phyloP scores from a whole-genome alignment of 2,113 vertebrate genomes.

The Choloepus hoffmanni region DNA sequence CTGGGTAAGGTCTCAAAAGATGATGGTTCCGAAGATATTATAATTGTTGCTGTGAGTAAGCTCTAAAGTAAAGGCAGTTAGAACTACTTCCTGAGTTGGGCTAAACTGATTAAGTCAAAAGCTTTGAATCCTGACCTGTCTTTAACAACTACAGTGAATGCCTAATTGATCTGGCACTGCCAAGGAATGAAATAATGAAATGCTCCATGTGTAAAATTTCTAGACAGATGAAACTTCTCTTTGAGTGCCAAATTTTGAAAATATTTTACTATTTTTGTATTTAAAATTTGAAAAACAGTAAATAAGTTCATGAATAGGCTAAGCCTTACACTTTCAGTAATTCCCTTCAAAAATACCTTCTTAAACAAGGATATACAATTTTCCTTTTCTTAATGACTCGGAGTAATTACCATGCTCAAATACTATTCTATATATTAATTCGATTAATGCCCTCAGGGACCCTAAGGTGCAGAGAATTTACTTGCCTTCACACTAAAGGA shows the following conservation, averaged over 20 bases:
- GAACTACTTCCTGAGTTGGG: not conserved
- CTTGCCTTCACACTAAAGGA: slow-evolving; percentile 9
- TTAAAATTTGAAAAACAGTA: slow-evolving; percentile 63
- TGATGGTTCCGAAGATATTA: slow-evolving; percentile 22
- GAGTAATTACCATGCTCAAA: slow-evolving; percentile 54
- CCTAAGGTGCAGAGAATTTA: slow-evolving; percentile 34
- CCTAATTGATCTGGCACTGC: slow-evolving; percentile 48
- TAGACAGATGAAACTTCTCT: slow-evolving; percentile 54
- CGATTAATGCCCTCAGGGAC: not conserved
- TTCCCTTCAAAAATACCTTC: slow-evolving; percentile 58
- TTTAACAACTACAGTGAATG: slow-evolving; percentile 54
- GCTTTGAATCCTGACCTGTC: slow-evolving; percentile 58
- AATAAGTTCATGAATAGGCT: slow-evolving; percentile 33
- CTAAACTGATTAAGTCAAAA: slow-evolving; percentile 58
- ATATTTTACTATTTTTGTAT: slow-evolving; percentile 58
- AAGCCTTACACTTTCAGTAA: slow-evolving; percentile 39
- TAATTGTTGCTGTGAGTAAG: not conserved
- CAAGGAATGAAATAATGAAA: slow-evolving; percentile 56
- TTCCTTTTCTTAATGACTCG: slow-evolving; percentile 41
- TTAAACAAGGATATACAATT: slow-evolving; percentile 56
- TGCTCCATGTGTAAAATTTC: slow-evolving; percentile 19
- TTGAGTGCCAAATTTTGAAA: slow-evolving; percentile 52
- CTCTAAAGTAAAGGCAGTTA: slow-evolving; percentile 54
- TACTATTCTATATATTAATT: slow-evolving; percentile 48
- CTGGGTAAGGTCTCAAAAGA: slow-evolving; percentile 51